Conservation (phyloP, 2,888 invertebrate species). For the Meghimatium bilineatum region DNA sequence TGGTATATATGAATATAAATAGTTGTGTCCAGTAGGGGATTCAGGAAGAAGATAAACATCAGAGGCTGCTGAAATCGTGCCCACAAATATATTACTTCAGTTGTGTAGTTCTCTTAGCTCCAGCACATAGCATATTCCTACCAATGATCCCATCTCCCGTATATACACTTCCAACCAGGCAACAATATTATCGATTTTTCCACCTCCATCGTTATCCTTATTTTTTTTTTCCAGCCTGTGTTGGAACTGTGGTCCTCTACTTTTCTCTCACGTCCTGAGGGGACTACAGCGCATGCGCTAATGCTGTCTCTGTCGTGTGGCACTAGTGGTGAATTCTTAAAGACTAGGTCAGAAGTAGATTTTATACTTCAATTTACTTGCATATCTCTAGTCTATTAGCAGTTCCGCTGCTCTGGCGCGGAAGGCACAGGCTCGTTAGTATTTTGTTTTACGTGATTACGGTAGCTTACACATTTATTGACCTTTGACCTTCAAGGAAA, state of each 20-base stretch:
- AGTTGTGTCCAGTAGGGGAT: too few species aligned
- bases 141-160: neutral
- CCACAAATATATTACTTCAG: neutral
- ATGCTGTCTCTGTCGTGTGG: neutral
- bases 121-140: neutral
- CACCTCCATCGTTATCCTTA: neutral
- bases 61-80: neutral
- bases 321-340: neutral
- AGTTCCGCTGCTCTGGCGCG: constrained; percentile 14
- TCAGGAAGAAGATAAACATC: neutral
- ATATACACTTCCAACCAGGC: neutral
- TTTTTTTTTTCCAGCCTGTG: neutral
- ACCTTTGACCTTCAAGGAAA: too few species aligned
- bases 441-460: too few species aligned
- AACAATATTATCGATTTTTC: neutral
- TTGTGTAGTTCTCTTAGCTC: neutral
- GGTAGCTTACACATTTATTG: too few species aligned
- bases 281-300: constrained; percentile 2
- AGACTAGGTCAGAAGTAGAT: neutral
- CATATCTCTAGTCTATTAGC: neutral
- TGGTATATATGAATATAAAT: too few species aligned
- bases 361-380: neutral
- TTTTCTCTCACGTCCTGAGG: neutral
- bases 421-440: neutral
- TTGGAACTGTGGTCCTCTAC: neutral